Conservation (phyloP, 2,888 invertebrate species). For the Pandemis cinnamomeana region DNA sequence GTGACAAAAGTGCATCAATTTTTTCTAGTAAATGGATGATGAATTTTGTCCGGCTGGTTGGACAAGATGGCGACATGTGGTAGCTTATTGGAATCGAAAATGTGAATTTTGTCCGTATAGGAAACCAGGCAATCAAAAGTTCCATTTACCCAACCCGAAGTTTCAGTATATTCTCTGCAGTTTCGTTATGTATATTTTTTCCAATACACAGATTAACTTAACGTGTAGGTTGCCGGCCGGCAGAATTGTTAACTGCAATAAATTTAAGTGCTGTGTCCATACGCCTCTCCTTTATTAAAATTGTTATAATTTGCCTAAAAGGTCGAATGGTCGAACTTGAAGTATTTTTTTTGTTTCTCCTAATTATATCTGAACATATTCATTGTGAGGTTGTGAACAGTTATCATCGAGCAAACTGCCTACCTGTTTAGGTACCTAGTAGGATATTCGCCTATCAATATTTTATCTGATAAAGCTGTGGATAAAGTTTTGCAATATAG, state of each 20-base stretch:
- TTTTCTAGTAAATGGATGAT: conserved; percentile 62
- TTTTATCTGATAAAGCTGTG: conserved; percentile 13
- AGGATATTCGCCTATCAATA: conserved; percentile 3
- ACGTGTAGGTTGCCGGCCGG: background rate
- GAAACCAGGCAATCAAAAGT: background rate
- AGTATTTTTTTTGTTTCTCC: too few relatives aligned
- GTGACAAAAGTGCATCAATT: conserved; percentile 57
- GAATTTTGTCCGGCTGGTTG: conserved; percentile 77
- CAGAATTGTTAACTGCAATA: background rate
- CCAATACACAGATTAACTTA: background rate
- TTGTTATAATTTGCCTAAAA: too few relatives aligned
- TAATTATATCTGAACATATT: background rate
- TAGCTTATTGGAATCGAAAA: conserved; percentile 50
- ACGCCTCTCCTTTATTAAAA: background rate
- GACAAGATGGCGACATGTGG: conserved; percentile 85
- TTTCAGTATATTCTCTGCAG: background rate
- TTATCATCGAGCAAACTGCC: conserved; percentile 1
- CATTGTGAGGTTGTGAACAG: background rate
- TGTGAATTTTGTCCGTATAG: conserved; percentile 29
- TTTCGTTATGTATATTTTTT: background rate
- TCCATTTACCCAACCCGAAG: background rate
- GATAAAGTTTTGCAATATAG: background rate
- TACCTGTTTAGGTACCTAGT: background rate
- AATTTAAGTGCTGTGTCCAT: background rate
- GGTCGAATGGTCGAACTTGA: too few relatives aligned